Conservation (phyloP, 2,888 invertebrate genomes). For the Pyrgus malvae region DNA sequence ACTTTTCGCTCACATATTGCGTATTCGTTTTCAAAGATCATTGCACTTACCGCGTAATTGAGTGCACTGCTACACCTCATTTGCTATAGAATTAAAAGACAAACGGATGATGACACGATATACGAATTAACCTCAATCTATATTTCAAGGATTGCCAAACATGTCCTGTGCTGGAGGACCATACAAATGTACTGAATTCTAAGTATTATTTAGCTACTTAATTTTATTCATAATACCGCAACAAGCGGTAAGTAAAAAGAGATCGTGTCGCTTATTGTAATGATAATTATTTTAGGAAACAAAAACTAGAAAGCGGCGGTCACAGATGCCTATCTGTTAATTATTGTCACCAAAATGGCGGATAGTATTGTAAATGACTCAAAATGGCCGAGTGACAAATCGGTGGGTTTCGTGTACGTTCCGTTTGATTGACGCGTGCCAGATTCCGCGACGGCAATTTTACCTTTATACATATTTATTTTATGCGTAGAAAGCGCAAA, state of each 20-base stretch:
- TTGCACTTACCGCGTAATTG: constrained; percentile 14
- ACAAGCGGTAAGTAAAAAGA: constrained; percentile 76
- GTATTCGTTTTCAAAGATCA: constrained; percentile 7
- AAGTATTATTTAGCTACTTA: constrained; percentile 60
- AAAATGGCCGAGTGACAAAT: constrained; percentile 79
- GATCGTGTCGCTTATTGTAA: constrained; percentile 76
- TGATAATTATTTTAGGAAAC: constrained; percentile 80
- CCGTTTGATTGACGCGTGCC: constrained; percentile 80
- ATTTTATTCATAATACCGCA: constrained; percentile 79
- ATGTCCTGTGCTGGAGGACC: constrained; percentile 34
- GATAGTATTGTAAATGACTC: constrained; percentile 68
- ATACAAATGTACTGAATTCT: constrained; percentile 52
- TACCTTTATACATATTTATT: constrained; percentile 76
- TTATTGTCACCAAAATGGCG: constrained; percentile 80
- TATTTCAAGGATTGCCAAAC: too few species aligned
- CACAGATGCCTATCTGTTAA: constrained; percentile 78
- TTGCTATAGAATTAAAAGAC: too few species aligned
- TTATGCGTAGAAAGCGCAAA: constrained; percentile 79
- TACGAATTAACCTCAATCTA: too few species aligned
- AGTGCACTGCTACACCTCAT: too few species aligned
- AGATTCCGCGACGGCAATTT: constrained; percentile 66
- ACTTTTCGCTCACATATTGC: constrained; percentile 31
- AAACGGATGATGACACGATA: too few species aligned
- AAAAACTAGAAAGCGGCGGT: constrained; percentile 78
- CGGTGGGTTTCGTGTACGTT: constrained; percentile 68